These are phyloP conservation scores for Tyria jacobaeae DNA, from an alignment of 2,888 invertebrate species.

Conservation along the genomic window DNA sequence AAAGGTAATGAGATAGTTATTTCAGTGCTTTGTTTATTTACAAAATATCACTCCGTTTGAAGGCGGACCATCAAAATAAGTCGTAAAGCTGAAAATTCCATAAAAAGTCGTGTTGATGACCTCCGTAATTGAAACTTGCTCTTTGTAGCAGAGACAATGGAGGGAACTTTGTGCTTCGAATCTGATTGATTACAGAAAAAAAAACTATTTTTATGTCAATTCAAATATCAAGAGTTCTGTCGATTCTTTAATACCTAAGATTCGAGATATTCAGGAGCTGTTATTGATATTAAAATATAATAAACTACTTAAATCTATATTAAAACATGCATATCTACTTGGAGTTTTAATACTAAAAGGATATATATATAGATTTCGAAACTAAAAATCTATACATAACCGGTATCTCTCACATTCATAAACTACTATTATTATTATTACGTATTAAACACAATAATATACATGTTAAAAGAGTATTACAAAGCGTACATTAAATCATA, in stretches of 20 bases:
- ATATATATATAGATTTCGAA: not conserved
- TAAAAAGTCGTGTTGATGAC: conserved; percentile 86
- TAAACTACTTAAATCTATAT: not conserved
- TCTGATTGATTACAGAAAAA: conserved; percentile 71
- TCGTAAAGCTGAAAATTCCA: conserved; percentile 85
- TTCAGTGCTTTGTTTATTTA: conserved; percentile 86
- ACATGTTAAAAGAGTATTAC: conserved; percentile 41
- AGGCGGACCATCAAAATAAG: conserved; percentile 86
- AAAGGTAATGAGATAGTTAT: conserved; percentile 85
- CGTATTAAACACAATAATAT: conserved; percentile 23
- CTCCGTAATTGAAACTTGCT: conserved; percentile 81
- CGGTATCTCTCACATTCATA: conserved; percentile 2
- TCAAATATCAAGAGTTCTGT: not conserved
- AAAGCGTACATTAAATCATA: conserved; percentile 51
- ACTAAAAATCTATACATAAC: not conserved
- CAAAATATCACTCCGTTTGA: conserved; percentile 87
- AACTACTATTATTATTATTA: conserved; percentile 11
- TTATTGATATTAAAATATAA: not conserved
- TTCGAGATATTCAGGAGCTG: not conserved
- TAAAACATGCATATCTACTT: too few species aligned
- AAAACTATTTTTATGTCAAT: conserved; percentile 7
- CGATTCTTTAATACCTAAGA: not conserved
- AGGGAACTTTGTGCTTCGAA: conserved; percentile 70
- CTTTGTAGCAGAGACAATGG: conserved; percentile 85
- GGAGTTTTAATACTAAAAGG: not conserved